Evolutionary conservation across 2,797 vertebrate genomes (phyloP).

Genomic region (Margarornis squamiger): DNA sequence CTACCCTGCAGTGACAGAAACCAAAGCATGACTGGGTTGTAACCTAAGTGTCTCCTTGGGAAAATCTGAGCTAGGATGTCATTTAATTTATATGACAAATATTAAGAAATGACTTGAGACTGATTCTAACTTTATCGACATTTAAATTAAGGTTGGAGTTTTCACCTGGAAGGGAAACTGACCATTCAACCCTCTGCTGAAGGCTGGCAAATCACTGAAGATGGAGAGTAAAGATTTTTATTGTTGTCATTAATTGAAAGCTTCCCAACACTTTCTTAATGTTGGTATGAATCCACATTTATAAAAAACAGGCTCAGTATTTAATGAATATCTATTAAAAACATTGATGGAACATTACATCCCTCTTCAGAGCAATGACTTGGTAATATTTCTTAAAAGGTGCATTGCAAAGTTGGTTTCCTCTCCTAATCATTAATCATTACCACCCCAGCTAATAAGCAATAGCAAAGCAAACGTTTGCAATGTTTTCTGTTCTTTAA

Average conservation of each 20-base stretch:
- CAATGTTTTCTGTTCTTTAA: background rate
- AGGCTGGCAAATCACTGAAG: background rate
- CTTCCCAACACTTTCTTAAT: background rate
- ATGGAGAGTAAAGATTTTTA: background rate
- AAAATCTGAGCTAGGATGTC: accelerated
- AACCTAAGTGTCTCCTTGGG: background rate
- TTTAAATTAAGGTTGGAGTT: background rate
- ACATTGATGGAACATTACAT: background rate
- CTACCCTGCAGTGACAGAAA: background rate
- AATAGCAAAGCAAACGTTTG: background rate
- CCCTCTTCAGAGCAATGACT: background rate
- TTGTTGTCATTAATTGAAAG: background rate
- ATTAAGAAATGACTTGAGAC: background rate
- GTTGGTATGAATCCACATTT: background rate
- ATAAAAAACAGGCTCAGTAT: background rate
- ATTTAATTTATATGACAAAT: background rate
- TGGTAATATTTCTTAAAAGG: background rate
- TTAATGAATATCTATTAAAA: background rate
- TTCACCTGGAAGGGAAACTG: background rate
- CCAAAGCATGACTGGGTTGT: background rate
- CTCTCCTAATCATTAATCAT: background rate
- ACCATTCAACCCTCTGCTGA: background rate
- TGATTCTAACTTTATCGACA: background rate
- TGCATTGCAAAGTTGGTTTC: accelerated
- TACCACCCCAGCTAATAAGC: background rate